Conservation (phyloP, 2,113 vertebrate genomes). For the Porphyrio hochstetteri region DNA sequence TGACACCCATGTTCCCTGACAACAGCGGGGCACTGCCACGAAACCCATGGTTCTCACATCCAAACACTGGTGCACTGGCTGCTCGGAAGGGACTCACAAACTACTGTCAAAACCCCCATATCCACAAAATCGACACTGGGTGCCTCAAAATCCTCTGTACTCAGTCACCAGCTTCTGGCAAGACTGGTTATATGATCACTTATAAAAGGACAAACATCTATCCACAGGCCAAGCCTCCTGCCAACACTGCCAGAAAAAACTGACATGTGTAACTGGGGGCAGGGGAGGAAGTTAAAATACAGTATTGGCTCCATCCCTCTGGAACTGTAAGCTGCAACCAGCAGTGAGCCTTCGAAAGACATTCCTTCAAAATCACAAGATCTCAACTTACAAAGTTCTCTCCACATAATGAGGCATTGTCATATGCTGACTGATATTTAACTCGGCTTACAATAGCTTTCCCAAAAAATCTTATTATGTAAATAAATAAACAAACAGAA, state of each 20-base stretch:
- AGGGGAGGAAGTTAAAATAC: background rate
- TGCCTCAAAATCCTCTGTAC: background rate
- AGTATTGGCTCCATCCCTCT: background rate
- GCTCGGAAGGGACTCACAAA: background rate
- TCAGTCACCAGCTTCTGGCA: background rate
- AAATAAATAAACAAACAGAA: background rate
- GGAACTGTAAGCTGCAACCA: background rate
- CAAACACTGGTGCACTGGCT: background rate
- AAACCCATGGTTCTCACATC: background rate
- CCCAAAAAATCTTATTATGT: background rate
- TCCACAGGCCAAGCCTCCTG: background rate
- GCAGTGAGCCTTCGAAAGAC: background rate
- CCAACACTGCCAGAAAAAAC: background rate
- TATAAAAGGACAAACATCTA: background rate
- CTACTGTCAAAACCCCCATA: background rate
- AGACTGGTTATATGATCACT: background rate
- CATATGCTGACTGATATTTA: background rate
- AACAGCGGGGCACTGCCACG: background rate
- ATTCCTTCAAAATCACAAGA: slow-evolving; percentile 8
- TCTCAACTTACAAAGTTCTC: slow-evolving; percentile 21
- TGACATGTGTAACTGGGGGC: background rate
- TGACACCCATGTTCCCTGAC: background rate
- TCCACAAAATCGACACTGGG: background rate
- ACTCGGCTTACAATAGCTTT: background rate
- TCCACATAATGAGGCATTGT: rapidly evolving